Evolutionary conservation across 2,113 vertebrate species (phyloP), one percentile per base, ranked within the genome.

Genomic region (Carettochelys insculpta): DNA sequence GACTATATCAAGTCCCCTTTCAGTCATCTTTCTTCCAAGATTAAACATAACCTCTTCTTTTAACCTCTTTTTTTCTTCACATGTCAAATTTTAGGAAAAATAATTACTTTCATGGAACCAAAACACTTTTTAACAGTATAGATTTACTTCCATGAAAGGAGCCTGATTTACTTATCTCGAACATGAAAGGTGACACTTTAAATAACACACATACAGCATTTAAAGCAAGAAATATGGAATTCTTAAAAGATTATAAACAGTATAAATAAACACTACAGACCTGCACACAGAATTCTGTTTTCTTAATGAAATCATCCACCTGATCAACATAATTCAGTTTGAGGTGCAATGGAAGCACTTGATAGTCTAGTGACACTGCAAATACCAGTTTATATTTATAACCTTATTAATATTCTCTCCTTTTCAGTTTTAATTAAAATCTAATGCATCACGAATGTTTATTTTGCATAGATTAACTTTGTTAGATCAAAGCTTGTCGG

Each of bases 391-490:
- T 47, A 68, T 53, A 90, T 25, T 47, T 54, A 78, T 90, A 90
- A 52, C 24, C 47, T 80, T 53, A 80, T 61, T 75, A 91, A 86
- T 79, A 91, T 82, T 94, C 75, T 52, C 31, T 47, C 25, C 3
- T 87, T 94, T 61, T 89, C 54, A 11, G 80, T 79, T 95, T 83
- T 85, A 91, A 89, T 87, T 91, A 88, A 54, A 96, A 86, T 73
- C 52, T 2, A 2, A 50, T 86, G 73, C 76, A 92, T 58, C 93
- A 89, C 88, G 45, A 58, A 78, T 77, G 12, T 83, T 94, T 85
- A 83, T 81, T 76, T 86, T 88, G 68, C 38, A 87, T 11, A 87
- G 53, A 1, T 38, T 86, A 79, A 65, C 34, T 78, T 71, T 85
- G 93, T 88, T 81, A 88, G 19, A 91, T 41, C 27, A 86, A 65